Evolutionary conservation across 2,797 vertebrate genomes (phyloP), one percentile per base, ranked within the genome.

Genomic region (Coregonus sp.): DNA sequence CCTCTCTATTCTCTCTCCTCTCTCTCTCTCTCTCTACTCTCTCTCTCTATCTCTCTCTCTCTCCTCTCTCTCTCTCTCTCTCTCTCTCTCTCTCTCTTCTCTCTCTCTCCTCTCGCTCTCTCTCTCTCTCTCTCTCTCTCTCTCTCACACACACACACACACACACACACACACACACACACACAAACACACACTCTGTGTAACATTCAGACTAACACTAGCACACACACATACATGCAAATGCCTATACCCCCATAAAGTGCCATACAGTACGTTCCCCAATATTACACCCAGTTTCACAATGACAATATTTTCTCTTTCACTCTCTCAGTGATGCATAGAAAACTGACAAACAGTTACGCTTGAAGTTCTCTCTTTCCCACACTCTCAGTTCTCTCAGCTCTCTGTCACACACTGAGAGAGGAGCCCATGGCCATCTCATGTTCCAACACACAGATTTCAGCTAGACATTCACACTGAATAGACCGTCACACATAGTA

Each of bases 301-400:
- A 79, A 82, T 82, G 79, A 83, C 75, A 85, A 74, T 54, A 66
- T 82, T 68, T 81, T 61, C 56, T 61, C 56, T 61, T 61, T 61
- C 20, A 20, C 78, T 88, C 74, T 79, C 79, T 81, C 79, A 71
- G 29, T 78, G 78, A 89, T 11, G 11, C 84, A 78, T 78, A 83
- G 40, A 81, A 80, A 76, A 80, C 81, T 78, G 80, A 69, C 63
- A 78, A 81, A 89, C 81, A 84, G 73, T 83, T 77, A 54, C 82
- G 81, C 76, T 85, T 74, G 67, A 76, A 80, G 76, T 77, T 83
- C 71, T 89, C 84, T 65, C 35, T 84, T 90, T 88, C 85, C 80
- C 84, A 85, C 85, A 80, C 74, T 84, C 79, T 83, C 40, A 65
- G 80, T 67, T 85, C 78, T 88, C 75, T 87, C 80, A 82, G 80